Percentiles rank a stretch among this genome's conserved stretches.
phyloP scores from a whole-genome alignment of 2,797 vertebrate genomes.

The Sternotherus odoratus region DNA sequence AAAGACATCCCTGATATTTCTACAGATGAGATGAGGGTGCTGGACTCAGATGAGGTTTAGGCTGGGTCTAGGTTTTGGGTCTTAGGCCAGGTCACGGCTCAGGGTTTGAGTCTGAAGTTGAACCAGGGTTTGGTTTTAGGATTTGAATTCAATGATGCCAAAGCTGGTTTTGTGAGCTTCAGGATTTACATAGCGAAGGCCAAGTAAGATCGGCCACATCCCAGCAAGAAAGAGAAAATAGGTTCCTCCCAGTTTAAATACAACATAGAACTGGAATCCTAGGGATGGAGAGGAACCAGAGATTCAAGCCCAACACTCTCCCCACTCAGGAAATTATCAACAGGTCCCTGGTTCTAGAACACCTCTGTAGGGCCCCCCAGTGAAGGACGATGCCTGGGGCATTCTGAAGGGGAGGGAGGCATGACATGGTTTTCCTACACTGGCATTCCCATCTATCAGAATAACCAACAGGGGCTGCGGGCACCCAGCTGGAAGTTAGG shows the following conservation, averaged over 20 bases:
- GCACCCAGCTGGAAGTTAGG: background rate
- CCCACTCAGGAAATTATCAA: background rate
- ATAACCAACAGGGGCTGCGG: background rate
- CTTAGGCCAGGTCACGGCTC: constrained; percentile 42
- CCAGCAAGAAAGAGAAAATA: background rate
- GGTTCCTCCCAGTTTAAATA: background rate
- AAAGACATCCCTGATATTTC: constrained; percentile 23
- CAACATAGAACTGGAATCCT: background rate
- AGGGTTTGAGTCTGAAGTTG: constrained; percentile 10
- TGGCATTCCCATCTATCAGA: background rate
- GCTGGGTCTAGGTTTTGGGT: constrained; percentile 6
- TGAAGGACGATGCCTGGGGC: background rate
- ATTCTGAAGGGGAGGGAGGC: background rate
- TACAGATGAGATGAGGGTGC: constrained; percentile 18
- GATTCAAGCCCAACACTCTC: background rate
- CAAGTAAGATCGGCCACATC: constrained; percentile 2
- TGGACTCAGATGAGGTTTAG: constrained; percentile 51
- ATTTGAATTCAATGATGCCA: constrained; percentile 36
- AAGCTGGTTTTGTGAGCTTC: background rate
- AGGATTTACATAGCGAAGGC: constrained; percentile 12
- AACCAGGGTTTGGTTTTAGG: constrained; percentile 29
- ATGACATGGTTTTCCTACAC: background rate
- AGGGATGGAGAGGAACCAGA: background rate
- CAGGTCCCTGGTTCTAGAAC: background rate
- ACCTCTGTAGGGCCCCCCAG: background rate